A percentile compares a stretch with the other conserved stretches of the same genome.
phyloP scores from a whole-genome alignment of 2,797 vertebrate genomes.

The Numenius phaeopus region DNA sequence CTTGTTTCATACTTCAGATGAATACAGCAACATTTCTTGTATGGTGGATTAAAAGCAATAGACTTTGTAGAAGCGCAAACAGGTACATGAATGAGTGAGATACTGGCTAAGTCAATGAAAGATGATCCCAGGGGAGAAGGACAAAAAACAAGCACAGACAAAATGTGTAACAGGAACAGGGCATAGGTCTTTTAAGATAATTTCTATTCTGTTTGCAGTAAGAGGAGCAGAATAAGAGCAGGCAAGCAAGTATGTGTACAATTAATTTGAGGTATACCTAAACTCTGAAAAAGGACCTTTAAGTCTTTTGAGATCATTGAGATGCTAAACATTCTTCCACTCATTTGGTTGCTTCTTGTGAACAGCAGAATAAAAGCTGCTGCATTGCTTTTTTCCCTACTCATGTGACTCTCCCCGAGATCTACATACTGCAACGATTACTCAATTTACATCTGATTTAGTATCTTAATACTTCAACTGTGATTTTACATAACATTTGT shows the following conservation, averaged over 20 bases:
- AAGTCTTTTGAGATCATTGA: not conserved
- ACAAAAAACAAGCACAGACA: not conserved
- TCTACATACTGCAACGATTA: constrained; percentile 54
- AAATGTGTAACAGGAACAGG: not conserved
- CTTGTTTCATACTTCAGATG: not conserved
- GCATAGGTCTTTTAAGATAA: not conserved
- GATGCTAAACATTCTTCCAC: constrained; percentile 8
- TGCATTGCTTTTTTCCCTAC: not conserved
- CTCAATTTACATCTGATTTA: constrained; percentile 70
- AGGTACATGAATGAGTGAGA: not conserved
- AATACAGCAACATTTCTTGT: not conserved
- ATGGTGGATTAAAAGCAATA: not conserved
- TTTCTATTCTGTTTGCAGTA: not conserved
- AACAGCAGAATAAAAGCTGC: constrained; percentile 44
- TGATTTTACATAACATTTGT: constrained; percentile 60
- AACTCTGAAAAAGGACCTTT: not conserved
- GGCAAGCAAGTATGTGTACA: accelerated
- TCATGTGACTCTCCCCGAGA: constrained; percentile 7
- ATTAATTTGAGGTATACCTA: not conserved
- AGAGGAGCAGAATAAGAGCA: not conserved
- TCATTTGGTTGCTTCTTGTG: not conserved
- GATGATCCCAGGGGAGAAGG: not conserved
- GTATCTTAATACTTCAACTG: constrained; percentile 42
- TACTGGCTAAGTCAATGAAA: not conserved
- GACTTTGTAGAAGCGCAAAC: not conserved